These are phyloP conservation scores for Opisthocomus hoazin DNA, from an alignment of 2,113 vertebrate species.

Conservation along the genomic window DNA sequence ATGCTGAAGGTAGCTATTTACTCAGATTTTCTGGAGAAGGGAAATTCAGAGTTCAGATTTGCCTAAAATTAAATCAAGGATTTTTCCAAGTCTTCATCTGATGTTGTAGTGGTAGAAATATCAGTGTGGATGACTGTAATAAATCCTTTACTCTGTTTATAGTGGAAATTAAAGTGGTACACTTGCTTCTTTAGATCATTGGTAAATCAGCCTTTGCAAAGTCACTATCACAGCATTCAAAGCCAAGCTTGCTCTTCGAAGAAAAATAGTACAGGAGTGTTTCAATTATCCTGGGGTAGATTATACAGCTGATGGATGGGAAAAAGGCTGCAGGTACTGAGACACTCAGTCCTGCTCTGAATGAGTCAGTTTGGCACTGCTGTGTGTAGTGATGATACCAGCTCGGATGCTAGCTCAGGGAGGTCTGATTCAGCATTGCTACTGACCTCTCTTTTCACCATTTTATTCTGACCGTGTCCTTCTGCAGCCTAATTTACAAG, in stretches of 20 bases:
- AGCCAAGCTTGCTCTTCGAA: background rate
- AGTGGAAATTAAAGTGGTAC: background rate
- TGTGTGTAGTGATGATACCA: background rate
- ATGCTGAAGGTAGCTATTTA: background rate
- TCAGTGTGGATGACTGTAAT: background rate
- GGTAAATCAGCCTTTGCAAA: conserved; percentile 1
- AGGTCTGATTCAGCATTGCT: conserved; percentile 32
- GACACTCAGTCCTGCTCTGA: background rate
- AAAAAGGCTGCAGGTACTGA: background rate
- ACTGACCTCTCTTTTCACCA: background rate
- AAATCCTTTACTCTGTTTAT: background rate
- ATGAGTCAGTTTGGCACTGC: background rate
- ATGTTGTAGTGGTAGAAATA: background rate
- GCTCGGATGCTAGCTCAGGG: background rate
- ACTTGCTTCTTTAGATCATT: background rate
- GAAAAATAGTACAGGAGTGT: background rate
- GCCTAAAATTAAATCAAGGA: background rate
- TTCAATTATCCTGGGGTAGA: accelerated
- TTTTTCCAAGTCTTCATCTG: background rate
- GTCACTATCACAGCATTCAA: background rate
- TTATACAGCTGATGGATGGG: background rate
- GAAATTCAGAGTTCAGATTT: background rate
- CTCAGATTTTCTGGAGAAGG: background rate
- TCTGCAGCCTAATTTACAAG: background rate
- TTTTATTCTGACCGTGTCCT: background rate